Conservation (phyloP, 1,140 invertebrate species). For the Batillaria attramentaria region DNA sequence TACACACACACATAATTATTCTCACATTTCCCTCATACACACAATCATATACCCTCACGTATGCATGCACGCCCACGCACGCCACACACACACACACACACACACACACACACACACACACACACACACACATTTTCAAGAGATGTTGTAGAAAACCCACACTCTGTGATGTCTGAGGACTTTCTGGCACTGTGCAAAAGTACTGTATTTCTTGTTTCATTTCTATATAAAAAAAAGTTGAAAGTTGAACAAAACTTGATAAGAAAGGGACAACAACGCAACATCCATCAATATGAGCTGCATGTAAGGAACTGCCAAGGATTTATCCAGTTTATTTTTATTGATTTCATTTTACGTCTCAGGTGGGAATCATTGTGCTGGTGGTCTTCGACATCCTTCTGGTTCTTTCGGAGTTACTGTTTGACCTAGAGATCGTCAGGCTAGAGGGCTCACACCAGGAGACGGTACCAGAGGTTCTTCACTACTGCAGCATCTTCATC, state of each 20-base stretch:
- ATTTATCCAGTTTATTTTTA: neutral
- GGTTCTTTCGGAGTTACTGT: conserved; percentile 67
- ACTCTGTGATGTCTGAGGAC: neutral
- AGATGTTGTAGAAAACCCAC: too few species aligned
- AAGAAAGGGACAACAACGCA: neutral
- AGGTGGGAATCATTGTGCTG: conserved; percentile 65
- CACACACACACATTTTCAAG: too few species aligned
- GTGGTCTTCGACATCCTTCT: conserved; percentile 68
- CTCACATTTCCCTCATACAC: neutral
- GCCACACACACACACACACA: too few species aligned
- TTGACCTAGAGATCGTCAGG: conserved; percentile 66
- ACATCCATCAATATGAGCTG: neutral
- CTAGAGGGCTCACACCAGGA: conserved; percentile 42
- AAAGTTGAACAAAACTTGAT: neutral
- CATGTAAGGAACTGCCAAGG: neutral
- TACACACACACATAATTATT: neutral
- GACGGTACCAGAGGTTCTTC: conserved; percentile 62
- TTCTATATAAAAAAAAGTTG: neutral
- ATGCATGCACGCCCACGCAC: too few species aligned
- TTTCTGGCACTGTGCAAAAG: neutral
- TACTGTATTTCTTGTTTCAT: neutral
- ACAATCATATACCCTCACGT: neutral
- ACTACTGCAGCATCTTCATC: conserved; percentile 66
- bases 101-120: too few species aligned
- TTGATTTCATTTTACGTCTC: neutral